Percentiles rank a stretch among this genome's conserved stretches.
Evolutionary conservation across 2,113 vertebrate species (phyloP).

Genomic region (Tragelaphus buxtoni): DNA sequence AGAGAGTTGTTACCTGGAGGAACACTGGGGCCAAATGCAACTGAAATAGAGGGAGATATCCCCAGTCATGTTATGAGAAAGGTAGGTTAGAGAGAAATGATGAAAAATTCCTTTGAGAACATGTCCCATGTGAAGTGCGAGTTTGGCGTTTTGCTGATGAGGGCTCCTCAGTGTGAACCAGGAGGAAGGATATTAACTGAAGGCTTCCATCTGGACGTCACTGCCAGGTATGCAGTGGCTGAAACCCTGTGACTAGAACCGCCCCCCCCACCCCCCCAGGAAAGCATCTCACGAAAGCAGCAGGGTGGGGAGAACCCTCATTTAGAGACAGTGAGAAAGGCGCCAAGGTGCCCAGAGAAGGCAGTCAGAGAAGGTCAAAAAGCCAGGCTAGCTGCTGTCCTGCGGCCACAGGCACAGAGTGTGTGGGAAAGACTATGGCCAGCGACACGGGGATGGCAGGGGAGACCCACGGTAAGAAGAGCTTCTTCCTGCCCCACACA

Average conservation of each 20-base stretch:
- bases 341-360: background rate
- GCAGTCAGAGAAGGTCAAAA: background rate
- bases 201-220: background rate
- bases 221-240: background rate
- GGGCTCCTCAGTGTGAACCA: background rate
- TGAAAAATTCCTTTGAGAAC: background rate
- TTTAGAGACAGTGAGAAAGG: background rate
- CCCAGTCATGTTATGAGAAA: background rate
- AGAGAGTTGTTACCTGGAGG: background rate
- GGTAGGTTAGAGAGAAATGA: background rate
- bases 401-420: background rate
- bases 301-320: background rate
- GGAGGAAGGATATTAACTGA: background rate
- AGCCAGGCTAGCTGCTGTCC: background rate
- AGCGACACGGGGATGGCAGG: background rate
- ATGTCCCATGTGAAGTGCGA: background rate
- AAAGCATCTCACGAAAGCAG: background rate
- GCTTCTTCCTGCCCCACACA: background rate
- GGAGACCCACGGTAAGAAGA: accelerated
- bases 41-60: background rate
- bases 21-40: background rate
- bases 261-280: background rate
- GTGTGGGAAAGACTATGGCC: background rate
- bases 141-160: too few species aligned
- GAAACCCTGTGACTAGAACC: background rate